phyloP scores from a whole-genome alignment of 2,113 vertebrate species.

The Sturnus vulgaris region DNA sequence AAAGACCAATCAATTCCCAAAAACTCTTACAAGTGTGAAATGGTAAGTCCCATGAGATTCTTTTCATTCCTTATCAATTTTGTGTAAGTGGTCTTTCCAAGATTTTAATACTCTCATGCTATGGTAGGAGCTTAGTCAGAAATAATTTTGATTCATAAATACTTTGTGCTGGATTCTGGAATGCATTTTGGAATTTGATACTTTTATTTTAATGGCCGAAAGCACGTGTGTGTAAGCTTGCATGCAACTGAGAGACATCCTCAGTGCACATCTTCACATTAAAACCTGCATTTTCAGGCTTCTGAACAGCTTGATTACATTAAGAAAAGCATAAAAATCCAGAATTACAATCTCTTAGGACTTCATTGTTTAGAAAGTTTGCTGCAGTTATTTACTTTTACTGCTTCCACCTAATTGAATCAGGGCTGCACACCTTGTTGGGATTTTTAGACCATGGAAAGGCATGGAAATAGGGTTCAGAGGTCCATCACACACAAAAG shows the following conservation, averaged over 20 bases:
- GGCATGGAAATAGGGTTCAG: background rate
- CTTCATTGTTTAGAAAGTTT: background rate
- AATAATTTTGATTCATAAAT: background rate
- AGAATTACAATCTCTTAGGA: background rate
- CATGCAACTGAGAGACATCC: background rate
- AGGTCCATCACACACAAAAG: background rate
- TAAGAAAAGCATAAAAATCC: background rate
- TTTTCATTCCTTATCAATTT: background rate
- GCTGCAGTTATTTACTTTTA: background rate
- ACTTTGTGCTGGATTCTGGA: background rate
- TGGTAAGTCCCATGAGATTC: background rate
- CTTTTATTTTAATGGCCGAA: background rate
- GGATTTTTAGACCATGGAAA: background rate
- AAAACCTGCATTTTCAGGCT: background rate
- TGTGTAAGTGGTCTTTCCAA: background rate
- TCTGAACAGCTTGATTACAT: background rate
- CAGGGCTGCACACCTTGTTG: background rate
- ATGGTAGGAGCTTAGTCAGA: background rate
- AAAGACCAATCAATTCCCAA: background rate
- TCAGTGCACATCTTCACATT: background rate
- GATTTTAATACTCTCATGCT: background rate
- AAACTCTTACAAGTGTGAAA: background rate
- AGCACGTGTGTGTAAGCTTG: fast-evolving
- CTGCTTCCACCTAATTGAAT: background rate
- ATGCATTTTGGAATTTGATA: background rate